Evolutionary conservation across 1,140 invertebrate species (phyloP), one percentile per base, ranked within the genome.

Genomic region (Coelopa frigida): DNA sequence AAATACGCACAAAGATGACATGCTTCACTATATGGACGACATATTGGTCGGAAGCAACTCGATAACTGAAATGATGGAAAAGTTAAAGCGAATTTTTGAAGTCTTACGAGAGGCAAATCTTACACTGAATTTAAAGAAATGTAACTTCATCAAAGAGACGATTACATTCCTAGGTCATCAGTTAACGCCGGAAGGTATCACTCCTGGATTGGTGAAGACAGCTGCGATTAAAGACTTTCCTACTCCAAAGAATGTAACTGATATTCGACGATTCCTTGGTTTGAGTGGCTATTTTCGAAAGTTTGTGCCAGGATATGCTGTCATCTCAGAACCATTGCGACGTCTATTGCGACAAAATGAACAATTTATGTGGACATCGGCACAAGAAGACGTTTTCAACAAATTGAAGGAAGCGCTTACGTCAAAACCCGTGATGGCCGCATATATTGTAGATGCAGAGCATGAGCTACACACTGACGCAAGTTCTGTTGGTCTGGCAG

Each of bases 71-170:
- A 32, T 44, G 41, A 20, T 27, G 5, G 32, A 37, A n/a, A 44
- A 33, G 26, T 18, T 27, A 23, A 11, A 23, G 7, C 22, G 22
- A 46, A 7, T 39, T 10, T 26, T 38, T 8, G 20, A 5, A 22
- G 32, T 17, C 22, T 23, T 45, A 33, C 15, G 35, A 6, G 26
- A 50, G 37, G 38, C 10, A 38, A 46, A 59, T 15, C 44, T 77
- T 3, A 75, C 70, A 23, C 52, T 76, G 3, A 75, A 73, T 31
- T 46, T 68, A 3, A 44, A 56, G 40, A 73, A 75, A 56, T 70
- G 60, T 38, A 40, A 67, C 23, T 74, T 76, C 48, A 61, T 52
- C 8, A 48, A 55, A 33, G 44, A 39, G 7, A 46, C 62, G 18
- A 33, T 49, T 29, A 7, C 36, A 22, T 52, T 35, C 15, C 33